Percentiles rank a stretch among this genome's conserved stretches.
These are phyloP conservation scores for Bos javanicus DNA, from an alignment of 2,113 vertebrate genomes.

Conservation along the genomic window DNA sequence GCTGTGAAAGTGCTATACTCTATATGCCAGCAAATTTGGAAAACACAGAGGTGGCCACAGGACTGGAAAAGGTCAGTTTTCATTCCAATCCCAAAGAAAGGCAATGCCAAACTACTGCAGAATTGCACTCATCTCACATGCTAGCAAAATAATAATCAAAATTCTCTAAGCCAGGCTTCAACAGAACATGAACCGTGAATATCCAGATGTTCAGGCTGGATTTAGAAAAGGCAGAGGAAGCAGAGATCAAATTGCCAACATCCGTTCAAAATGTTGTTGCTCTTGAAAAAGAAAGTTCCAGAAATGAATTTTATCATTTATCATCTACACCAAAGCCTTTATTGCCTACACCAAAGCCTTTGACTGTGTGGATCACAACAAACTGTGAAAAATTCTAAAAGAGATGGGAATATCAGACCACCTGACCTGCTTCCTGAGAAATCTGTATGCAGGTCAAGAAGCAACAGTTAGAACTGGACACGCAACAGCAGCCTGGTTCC, in stretches of 20 bases:
- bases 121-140: background rate
- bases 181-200: fast-evolving
- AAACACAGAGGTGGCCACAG: background rate
- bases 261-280: background rate
- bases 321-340: background rate
- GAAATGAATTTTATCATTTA: background rate
- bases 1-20: background rate
- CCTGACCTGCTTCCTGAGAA: background rate
- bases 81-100: background rate
- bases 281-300: background rate
- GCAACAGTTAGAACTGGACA: background rate
- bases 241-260: background rate
- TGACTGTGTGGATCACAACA: background rate
- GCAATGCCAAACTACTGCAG: background rate
- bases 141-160: background rate
- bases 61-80: background rate
- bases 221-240: background rate
- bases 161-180: background rate
- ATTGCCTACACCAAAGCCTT: background rate
- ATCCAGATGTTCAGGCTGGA: background rate
- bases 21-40: background rate
- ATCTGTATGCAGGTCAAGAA: background rate
- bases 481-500: fast-evolving
- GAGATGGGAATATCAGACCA: background rate
- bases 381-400: background rate